Percentiles rank a stretch among this genome's conserved stretches.
Conservation (phyloP, 2,888 invertebrate genomes). For the Ornithoptera alexandrae region DNA sequence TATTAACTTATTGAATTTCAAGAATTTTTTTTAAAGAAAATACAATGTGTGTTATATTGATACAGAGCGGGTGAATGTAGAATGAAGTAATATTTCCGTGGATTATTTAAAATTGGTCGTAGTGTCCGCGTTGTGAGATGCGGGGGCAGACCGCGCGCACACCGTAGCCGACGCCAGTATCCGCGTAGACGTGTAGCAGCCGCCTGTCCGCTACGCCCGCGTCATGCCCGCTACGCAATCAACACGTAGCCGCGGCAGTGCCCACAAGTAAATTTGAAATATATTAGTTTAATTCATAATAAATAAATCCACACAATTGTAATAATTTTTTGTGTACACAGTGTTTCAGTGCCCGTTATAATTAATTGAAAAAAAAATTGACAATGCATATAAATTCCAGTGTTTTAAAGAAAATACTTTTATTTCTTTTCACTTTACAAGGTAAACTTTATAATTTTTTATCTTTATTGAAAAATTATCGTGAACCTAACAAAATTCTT, state of each 20-base stretch:
- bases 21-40: too few species aligned
- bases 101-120: not conserved
- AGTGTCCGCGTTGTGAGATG: not conserved
- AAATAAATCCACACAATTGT: not conserved
- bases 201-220: constrained; percentile 31
- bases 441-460: constrained; percentile 23
- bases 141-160: not conserved
- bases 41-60: too few species aligned
- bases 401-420: constrained; percentile 31
- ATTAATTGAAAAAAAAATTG: constrained; percentile 1
- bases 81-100: not conserved
- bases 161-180: constrained; percentile 32
- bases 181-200: constrained; percentile 29
- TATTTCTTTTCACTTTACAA: constrained; percentile 33
- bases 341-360: not conserved
- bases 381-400: constrained; percentile 21
- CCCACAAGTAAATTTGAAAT: constrained; percentile 10
- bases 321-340: not conserved
- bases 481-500: not conserved
- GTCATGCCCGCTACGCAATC: constrained; percentile 26
- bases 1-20: too few species aligned
- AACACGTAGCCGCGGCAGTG: constrained; percentile 27
- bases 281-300: constrained; percentile 3
- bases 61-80: not conserved
- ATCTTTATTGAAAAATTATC: not conserved